A percentile compares a stretch with the other conserved stretches of the same genome.
These are phyloP conservation scores for Lacerta agilis DNA, from an alignment of 2,797 vertebrate genomes.

Conservation along the genomic window DNA sequence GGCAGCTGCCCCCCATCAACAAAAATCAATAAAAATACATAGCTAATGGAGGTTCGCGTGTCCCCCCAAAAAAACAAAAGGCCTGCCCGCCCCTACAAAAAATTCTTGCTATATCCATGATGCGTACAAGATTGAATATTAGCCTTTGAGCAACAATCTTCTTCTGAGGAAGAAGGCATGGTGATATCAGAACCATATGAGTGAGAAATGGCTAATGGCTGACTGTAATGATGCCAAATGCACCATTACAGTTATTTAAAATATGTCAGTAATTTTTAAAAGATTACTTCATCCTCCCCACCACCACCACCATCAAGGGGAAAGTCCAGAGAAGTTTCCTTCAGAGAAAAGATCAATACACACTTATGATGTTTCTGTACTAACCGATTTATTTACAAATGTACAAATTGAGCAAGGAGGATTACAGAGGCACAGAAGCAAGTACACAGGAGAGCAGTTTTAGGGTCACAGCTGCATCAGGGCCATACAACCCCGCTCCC, in stretches of 20 bases:
- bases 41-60: too few species aligned
- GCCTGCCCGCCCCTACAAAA: too few species aligned
- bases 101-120: too few species aligned
- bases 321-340: background rate
- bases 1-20: too few species aligned
- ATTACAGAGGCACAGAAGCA: background rate
- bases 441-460: background rate
- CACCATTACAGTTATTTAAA: background rate
- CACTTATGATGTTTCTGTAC: background rate
- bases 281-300: background rate
- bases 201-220: background rate
- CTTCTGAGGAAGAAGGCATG: too few species aligned
- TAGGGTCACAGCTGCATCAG: background rate
- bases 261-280: background rate
- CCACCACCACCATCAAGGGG: too few species aligned
- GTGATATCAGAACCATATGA: background rate
- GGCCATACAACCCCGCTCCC: background rate
- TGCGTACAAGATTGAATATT: too few species aligned
- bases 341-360: background rate
- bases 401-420: background rate
- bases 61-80: too few species aligned
- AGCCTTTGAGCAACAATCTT: too few species aligned
- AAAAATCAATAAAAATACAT: too few species aligned
- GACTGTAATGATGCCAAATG: background rate
- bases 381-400: constrained; percentile 34